phyloP scores from a whole-genome alignment of 1,140 invertebrate species.

The Atta texana region DNA sequence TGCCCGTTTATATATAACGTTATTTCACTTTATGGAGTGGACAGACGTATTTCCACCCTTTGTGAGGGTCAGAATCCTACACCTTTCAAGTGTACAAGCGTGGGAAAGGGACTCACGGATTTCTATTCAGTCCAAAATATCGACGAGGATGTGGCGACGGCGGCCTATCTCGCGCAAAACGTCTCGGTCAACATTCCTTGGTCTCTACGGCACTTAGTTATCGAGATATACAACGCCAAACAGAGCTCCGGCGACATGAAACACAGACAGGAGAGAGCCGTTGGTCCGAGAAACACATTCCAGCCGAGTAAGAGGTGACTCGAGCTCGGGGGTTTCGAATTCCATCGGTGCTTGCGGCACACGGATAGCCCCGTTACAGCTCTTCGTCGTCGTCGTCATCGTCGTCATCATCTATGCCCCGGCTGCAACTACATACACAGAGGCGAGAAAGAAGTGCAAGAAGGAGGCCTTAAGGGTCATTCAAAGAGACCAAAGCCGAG shows the following conservation, averaged over 20 bases:
- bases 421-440: background rate
- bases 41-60: slow-evolving; percentile 15
- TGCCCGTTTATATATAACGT: background rate
- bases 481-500: slow-evolving; percentile 7
- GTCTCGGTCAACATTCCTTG: slow-evolving; percentile 37
- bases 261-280: background rate
- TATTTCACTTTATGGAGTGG: background rate
- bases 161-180: slow-evolving; percentile 52
- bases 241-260: slow-evolving; percentile 22
- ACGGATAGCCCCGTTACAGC: slow-evolving; percentile 33
- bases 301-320: slow-evolving; percentile 21
- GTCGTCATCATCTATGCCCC: slow-evolving; percentile 17
- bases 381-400: slow-evolving; percentile 3
- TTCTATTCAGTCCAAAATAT: slow-evolving; percentile 51
- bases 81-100: slow-evolving; percentile 22
- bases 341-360: slow-evolving; percentile 60
- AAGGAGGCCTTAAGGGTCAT: slow-evolving; percentile 23
- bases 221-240: slow-evolving; percentile 45
- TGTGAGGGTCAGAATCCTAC: slow-evolving; percentile 33
- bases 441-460: slow-evolving; percentile 9
- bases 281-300: slow-evolving; percentile 43
- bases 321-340: slow-evolving; percentile 31
- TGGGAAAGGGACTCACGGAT: slow-evolving; percentile 39
- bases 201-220: slow-evolving; percentile 55
- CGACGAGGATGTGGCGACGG: background rate